Percentiles rank a stretch among this genome's conserved stretches.
These are phyloP conservation scores for Bagarius yarrelli DNA, from an alignment of 2,113 vertebrate species.

Conservation along the genomic window DNA sequence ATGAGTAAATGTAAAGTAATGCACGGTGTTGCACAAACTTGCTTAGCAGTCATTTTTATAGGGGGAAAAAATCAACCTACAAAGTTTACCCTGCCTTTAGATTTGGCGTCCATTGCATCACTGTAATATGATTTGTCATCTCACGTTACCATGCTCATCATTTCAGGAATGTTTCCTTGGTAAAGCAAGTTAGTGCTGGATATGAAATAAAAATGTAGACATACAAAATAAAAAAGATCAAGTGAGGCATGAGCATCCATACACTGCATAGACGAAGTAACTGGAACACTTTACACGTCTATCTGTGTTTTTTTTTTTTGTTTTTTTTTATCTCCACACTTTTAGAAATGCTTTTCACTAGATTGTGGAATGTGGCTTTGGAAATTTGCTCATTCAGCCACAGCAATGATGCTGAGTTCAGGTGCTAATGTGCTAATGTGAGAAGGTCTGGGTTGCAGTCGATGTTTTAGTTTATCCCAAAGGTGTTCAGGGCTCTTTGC, in stretches of 20 bases:
- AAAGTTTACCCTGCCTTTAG: background rate
- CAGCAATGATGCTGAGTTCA: no score
- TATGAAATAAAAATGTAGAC: background rate
- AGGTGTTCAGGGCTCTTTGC: no score
- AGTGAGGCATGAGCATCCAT: background rate
- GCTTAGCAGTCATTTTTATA: background rate
- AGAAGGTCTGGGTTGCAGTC: no score
- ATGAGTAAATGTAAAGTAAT: constrained; percentile 5
- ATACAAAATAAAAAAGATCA: background rate
- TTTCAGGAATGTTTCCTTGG: background rate
- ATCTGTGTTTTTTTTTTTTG: no score
- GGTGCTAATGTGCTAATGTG: no score
- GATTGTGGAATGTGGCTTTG: no score
- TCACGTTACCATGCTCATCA: background rate
- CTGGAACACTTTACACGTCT: no score
- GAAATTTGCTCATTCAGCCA: no score
- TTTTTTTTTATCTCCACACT: no score
- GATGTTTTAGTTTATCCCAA: no score
- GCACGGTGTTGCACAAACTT: constrained; percentile 1
- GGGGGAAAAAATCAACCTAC: background rate
- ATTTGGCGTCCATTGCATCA: background rate
- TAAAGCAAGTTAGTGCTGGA: background rate
- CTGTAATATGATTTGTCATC: background rate
- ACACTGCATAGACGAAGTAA: no score
- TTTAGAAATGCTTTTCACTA: no score